A percentile compares a stretch with the other conserved stretches of the same genome.
Evolutionary conservation across 2,113 vertebrate species (phyloP).

Genomic region (Neoarius graeffei): DNA sequence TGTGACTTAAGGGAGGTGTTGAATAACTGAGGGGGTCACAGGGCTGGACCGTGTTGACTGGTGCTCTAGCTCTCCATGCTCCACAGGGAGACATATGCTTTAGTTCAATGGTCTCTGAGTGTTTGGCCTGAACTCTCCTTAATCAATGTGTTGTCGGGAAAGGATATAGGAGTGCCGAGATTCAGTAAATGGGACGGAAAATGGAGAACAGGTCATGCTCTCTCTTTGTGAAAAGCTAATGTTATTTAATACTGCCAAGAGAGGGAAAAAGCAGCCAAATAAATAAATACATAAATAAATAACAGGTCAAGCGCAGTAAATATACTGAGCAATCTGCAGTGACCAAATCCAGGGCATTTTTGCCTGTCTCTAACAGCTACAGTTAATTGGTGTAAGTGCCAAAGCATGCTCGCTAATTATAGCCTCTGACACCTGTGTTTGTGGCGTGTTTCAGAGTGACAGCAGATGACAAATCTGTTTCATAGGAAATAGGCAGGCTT

Average conservation of each 20-base stretch:
- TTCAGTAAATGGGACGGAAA: conserved; percentile 58
- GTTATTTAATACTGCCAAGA: background rate
- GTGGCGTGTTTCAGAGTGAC: conserved; percentile 38
- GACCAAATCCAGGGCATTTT: conserved; percentile 41
- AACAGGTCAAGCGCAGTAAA: background rate
- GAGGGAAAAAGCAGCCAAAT: background rate
- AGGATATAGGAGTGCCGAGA: conserved; percentile 1
- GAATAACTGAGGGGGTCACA: conserved; percentile 60
- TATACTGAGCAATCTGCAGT: background rate
- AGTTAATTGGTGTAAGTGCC: conserved; percentile 70
- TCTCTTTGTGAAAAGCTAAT: background rate
- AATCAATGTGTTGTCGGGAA: conserved; percentile 35
- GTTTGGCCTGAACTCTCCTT: conserved; percentile 30
- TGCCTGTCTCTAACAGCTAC: conserved; percentile 32
- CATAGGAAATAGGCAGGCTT: conserved; percentile 26
- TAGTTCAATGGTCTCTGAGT: conserved; percentile 37
- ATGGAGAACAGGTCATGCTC: background rate
- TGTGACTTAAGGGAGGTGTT: conserved; percentile 21
- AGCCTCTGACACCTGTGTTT: conserved; percentile 60
- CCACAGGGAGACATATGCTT: conserved; percentile 32
- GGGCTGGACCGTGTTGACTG: conserved; percentile 48
- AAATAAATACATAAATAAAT: background rate
- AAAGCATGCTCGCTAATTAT: conserved; percentile 65
- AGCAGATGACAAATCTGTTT: conserved; percentile 44
- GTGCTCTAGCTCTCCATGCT: conserved; percentile 36